These are phyloP conservation scores for Sminthurinus aureus DNA, from an alignment of 2,888 invertebrate genomes.

Conservation along the genomic window DNA sequence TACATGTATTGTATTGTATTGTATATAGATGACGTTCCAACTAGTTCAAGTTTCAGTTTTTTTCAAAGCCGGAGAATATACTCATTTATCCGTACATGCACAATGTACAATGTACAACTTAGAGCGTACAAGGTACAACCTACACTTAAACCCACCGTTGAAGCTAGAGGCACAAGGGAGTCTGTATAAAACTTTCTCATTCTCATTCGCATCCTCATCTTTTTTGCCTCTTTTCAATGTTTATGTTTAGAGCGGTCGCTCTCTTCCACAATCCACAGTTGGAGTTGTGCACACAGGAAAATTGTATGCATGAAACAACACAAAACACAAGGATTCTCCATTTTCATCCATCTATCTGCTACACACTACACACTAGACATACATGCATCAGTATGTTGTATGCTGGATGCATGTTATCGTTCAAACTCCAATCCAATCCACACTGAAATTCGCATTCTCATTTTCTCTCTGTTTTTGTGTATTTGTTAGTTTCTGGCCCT, in stretches of 20 bases:
- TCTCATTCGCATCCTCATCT: not conserved
- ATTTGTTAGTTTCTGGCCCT: not conserved
- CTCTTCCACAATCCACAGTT: not conserved
- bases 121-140: not conserved
- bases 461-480: not conserved
- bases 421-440: not conserved
- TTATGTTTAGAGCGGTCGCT: not conserved
- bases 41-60: too few relatives aligned
- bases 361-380: not conserved
- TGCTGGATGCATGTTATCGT: not conserved
- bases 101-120: not conserved
- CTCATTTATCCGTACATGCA: too few relatives aligned
- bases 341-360: not conserved
- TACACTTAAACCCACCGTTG: not conserved
- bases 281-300: not conserved
- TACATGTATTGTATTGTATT: too few relatives aligned
- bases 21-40: too few relatives aligned
- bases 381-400: not conserved
- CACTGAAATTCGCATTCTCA: not conserved
- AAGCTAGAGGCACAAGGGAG: constrained; percentile 31
- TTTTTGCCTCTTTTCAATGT: constrained; percentile 5
- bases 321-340: not conserved
- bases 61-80: too few relatives aligned
- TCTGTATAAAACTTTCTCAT: not conserved
- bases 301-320: constrained; percentile 23